Conservation (phyloP, 2,888 invertebrate species). For the Acanthosepion esculentum region DNA sequence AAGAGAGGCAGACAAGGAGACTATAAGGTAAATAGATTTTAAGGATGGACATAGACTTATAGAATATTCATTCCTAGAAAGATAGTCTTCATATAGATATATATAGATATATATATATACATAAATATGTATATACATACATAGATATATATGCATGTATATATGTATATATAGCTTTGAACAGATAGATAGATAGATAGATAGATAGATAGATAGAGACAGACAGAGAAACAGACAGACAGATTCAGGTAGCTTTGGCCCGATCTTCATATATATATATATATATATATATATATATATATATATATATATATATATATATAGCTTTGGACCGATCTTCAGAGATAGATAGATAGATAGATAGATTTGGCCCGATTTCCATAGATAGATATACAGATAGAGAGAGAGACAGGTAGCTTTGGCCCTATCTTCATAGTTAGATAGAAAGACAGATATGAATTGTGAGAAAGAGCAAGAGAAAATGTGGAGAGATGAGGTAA, state of each 20-base stretch:
- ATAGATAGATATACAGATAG: too few relatives aligned
- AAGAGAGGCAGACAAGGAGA: not conserved
- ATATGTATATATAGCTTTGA: not conserved
- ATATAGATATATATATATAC: not conserved
- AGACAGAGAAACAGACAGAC: too few relatives aligned
- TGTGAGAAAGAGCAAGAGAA: not conserved
- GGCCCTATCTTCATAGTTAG: not conserved
- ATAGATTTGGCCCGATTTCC: not conserved
- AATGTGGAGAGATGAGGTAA: not conserved
- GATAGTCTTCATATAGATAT: not conserved
- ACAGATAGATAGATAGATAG: too few relatives aligned
- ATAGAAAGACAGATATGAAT: not conserved
- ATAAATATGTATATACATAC: not conserved
- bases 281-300: conserved; percentile 34
- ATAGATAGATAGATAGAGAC: too few relatives aligned
- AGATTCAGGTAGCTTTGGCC: too few relatives aligned
- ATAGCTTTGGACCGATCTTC: not conserved
- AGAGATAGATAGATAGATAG: not conserved
- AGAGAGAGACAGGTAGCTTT: not conserved
- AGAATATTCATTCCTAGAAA: too few relatives aligned
- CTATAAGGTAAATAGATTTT: not conserved
- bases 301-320: conserved; percentile 11
- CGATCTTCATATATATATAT: not conserved
- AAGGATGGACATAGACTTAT: too few relatives aligned
- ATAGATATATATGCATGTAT: not conserved